Conservation (phyloP, 2,888 invertebrate genomes). For the Lepidocyrtoides sp. region DNA sequence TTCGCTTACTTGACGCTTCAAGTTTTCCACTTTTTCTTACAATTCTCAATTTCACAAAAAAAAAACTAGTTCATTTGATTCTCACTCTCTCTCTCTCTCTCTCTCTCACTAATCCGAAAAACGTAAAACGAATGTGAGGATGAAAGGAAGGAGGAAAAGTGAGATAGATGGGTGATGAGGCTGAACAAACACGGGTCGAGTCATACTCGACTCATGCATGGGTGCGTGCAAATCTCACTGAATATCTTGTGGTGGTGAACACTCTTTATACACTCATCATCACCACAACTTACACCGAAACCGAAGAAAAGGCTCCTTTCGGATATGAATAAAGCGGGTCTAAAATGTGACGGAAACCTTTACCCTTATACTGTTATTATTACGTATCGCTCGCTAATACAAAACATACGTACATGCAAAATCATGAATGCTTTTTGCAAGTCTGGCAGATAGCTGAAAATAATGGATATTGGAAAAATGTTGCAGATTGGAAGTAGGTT, state of each 20-base stretch:
- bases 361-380: no score
- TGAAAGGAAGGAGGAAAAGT: neutral
- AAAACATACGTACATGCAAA: neutral
- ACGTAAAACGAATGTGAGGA: neutral
- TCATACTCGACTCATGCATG: constrained; percentile 47
- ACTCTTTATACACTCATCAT: constrained; percentile 5
- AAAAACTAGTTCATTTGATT: constrained; percentile 9
- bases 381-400: no score
- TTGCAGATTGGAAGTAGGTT: constrained; percentile 7
- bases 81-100: neutral
- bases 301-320: neutral
- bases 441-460: neutral
- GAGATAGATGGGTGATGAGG: constrained; percentile 45
- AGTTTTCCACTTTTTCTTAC: neutral
- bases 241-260: neutral
- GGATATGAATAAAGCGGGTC: neutral
- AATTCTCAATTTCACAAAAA: neutral
- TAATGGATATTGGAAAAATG: constrained; percentile 38
- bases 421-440: neutral
- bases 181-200: constrained; percentile 53
- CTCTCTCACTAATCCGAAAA: neutral
- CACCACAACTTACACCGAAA: neutral
- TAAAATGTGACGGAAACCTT: no score
- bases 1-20: neutral
- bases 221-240: constrained; percentile 12